phyloP scores from a whole-genome alignment of 2,113 vertebrate species.

The Sturnus vulgaris region DNA sequence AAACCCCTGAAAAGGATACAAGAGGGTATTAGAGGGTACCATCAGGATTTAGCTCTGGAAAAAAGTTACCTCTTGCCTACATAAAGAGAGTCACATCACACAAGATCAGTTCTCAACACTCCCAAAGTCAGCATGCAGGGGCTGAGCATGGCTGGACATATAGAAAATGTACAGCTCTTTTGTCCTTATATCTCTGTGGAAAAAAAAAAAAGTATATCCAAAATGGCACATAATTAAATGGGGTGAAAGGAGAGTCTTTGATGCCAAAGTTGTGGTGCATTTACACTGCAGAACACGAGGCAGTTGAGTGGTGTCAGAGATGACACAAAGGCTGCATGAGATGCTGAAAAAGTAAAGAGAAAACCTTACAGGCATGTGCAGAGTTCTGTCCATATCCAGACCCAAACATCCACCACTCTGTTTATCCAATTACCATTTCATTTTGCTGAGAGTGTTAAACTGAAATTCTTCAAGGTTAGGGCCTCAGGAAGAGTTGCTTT shows the following conservation, averaged over 20 bases:
- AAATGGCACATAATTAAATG: background rate
- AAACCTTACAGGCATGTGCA: background rate
- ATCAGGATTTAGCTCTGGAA: accelerated
- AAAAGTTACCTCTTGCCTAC: background rate
- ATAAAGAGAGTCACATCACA: background rate
- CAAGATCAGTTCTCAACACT: background rate
- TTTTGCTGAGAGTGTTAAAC: constrained; percentile 32
- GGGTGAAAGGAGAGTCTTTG: background rate
- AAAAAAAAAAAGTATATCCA: background rate
- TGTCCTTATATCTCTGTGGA: background rate
- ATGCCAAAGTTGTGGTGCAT: background rate
- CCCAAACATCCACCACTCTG: background rate
- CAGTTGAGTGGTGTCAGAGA: background rate
- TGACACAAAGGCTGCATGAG: background rate
- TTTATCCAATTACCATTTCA: constrained; percentile 34
- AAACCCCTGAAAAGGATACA: background rate
- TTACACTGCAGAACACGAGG: accelerated
- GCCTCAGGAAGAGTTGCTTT: background rate
- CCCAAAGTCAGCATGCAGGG: background rate
- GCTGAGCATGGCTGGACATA: background rate
- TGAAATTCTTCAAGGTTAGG: constrained; percentile 20
- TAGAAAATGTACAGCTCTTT: background rate
- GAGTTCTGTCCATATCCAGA: background rate
- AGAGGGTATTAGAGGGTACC: background rate
- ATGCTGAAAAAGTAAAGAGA: background rate